Evolutionary conservation across 2,888 invertebrate genomes (phyloP), one percentile per base, ranked within the genome.

Genomic region (Drosophila quinaria): DNA sequence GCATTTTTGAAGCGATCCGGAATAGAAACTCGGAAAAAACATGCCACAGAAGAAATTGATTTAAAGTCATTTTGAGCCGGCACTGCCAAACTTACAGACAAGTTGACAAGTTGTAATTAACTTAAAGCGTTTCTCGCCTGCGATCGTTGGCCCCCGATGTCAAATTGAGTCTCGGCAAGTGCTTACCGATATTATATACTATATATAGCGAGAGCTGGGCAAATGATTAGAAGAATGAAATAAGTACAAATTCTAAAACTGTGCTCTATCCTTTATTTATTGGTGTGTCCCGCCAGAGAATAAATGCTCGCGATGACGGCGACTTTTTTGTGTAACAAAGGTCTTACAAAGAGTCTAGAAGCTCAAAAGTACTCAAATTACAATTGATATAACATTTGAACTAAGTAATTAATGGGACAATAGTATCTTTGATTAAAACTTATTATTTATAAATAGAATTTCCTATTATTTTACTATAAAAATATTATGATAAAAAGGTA

Each of bases 41-140:
- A 74, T 80, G 80, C 64, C 70, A 80, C 78, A 61, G 25, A 25
- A 25, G 8, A 84, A 81, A 78, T 84, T 81, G 80, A 80, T 80
- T 80, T 80, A 80, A 82, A 62, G 82, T 76, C 81, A 76, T 65
- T 79, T 79, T 80, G 77, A 79, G 80, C 80, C 73, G 77, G 59
- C 59, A 74, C 19, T 70, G 73, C 64, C 74, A 75, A 77, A 80
- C 59, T 77, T 76, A 67, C 80, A 77, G 58, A 79, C 74, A 76
- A 72, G 56, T 74, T 75, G 90, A 89, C 84, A 89, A 72, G 65
- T 61, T 88, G 86, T 89, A 91, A 91, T 91, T 90, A 91, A 89
- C 90, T 89, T 91, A 91, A 90, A 91, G 81, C 83, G 78, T 78
- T 90, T 81, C 58, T 64, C 47, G 41, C 68, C 55, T n/a, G 17